phyloP scores from a whole-genome alignment of 2,888 invertebrate species.

The Drosophila nr. medialis region DNA sequence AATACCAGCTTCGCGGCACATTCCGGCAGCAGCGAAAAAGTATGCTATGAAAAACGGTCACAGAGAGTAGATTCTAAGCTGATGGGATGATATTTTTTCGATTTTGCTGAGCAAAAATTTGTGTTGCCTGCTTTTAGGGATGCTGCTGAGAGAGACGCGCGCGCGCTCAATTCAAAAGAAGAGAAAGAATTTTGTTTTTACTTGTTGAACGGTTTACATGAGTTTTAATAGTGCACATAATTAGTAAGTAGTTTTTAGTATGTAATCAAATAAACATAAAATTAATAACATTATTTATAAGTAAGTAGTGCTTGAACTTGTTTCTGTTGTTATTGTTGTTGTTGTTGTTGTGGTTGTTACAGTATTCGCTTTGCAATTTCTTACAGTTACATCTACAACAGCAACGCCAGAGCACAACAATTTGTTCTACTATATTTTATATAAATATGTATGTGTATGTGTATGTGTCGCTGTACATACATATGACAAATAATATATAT shows the following conservation, averaged over 20 bases:
- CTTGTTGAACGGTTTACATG: conserved; percentile 53
- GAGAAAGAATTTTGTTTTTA: neutral
- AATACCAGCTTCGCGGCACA: conserved; percentile 17
- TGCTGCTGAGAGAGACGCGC: neutral
- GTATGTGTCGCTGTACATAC: conserved; percentile 4
- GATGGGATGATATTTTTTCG: neutral
- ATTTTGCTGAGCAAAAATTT: too few species aligned
- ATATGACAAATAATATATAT: conserved; percentile 20
- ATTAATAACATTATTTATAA: conserved; percentile 56
- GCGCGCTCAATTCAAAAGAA: conserved; percentile 8
- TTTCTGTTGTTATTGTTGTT: conserved; percentile 15
- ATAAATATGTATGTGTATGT: conserved; percentile 7
- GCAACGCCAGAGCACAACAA: conserved; percentile 48
- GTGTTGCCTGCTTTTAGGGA: conserved; percentile 15
- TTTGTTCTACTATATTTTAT: conserved; percentile 46
- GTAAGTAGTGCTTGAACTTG: conserved; percentile 41
- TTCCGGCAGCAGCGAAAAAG: conserved; percentile 3
- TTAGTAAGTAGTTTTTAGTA: conserved; percentile 67
- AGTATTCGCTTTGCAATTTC: conserved; percentile 20
- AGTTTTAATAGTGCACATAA: conserved; percentile 60
- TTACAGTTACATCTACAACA: conserved; percentile 44
- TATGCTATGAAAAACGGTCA: conserved; percentile 13
- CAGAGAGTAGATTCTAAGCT: neutral
- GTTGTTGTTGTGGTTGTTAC: conserved; percentile 16
- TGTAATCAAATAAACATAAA: conserved; percentile 56